Conservation (phyloP, 2,797 vertebrate species). For the Tangara arthus region DNA sequence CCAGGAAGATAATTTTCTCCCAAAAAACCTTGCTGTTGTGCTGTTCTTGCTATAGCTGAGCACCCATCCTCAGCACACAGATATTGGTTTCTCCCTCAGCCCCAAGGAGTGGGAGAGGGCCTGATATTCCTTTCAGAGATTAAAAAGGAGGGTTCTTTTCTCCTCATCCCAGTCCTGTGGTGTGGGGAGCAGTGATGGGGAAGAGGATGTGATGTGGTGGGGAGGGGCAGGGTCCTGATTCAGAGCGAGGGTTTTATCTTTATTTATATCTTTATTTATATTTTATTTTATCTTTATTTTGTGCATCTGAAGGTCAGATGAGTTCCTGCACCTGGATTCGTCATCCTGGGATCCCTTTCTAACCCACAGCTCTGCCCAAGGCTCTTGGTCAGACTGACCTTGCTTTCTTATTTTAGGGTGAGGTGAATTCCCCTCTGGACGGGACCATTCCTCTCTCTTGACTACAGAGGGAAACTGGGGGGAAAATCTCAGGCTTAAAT, state of each 20-base stretch:
- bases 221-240: not conserved
- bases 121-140: not conserved
- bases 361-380: not conserved
- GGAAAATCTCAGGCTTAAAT: not conserved
- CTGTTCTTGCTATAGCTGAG: not conserved
- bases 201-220: not conserved
- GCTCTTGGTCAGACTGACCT: not conserved
- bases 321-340: not conserved
- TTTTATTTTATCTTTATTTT: not conserved
- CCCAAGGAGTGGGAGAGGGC: no score
- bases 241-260: no score
- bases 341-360: not conserved
- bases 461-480: not conserved
- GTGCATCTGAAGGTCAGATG: not conserved
- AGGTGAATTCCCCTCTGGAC: not conserved
- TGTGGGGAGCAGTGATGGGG: not conserved
- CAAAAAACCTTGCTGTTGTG: not conserved
- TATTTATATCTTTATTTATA: not conserved
- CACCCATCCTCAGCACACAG: not conserved
- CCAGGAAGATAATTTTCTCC: not conserved
- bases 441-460: not conserved
- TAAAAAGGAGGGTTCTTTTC: not conserved
- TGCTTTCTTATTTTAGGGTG: not conserved
- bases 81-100: not conserved
- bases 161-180: not conserved